Conservation (phyloP, 2,113 vertebrate genomes). For the Bostrychus sinensis region DNA sequence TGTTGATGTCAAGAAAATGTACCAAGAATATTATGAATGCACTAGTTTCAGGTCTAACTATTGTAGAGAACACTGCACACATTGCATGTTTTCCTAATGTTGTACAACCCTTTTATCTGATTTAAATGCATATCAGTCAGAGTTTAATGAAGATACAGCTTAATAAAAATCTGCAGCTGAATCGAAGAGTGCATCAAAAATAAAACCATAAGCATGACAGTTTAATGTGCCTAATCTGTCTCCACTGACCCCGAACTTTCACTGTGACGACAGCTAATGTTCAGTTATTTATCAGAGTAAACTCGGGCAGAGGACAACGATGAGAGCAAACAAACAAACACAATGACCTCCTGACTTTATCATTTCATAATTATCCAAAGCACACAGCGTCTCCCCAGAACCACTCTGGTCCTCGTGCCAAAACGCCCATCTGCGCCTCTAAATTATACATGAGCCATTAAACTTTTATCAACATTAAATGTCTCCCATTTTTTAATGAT, state of each 20-base stretch:
- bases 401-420: slow-evolving; percentile 65
- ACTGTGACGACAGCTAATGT: slow-evolving; percentile 3
- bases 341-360: no score
- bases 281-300: background rate
- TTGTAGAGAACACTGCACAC: no score
- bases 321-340: slow-evolving; percentile 61
- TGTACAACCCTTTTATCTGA: no score
- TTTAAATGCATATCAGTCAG: no score
- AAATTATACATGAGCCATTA: slow-evolving; percentile 83
- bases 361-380: slow-evolving; percentile 60
- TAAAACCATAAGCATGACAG: no score
- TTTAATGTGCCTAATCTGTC: background rate
- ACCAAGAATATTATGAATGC: no score
- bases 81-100: no score
- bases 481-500: slow-evolving; percentile 80
- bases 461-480: slow-evolving; percentile 80
- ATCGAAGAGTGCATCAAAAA: no score
- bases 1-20: no score
- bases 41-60: no score
- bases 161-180: no score
- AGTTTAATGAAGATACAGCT: no score
- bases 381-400: slow-evolving; percentile 46
- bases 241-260: slow-evolving; percentile 28
- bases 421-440: slow-evolving; percentile 80
- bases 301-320: slow-evolving; percentile 17